These are phyloP conservation scores for Fulmarus glacialis DNA, from an alignment of 2,113 vertebrate genomes.

Conservation along the genomic window DNA sequence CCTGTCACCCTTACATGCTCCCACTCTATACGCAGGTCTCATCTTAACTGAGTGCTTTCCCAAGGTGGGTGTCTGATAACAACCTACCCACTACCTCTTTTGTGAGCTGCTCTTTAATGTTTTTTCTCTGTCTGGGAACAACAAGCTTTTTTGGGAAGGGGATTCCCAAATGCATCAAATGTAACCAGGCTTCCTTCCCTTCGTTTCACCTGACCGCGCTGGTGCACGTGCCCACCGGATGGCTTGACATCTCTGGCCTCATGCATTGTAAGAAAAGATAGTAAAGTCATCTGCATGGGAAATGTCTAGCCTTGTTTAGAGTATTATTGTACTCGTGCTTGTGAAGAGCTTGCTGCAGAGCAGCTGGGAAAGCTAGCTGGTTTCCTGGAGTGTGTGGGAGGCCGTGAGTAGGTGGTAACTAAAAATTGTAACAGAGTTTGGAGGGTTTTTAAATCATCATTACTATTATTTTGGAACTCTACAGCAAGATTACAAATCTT, in stretches of 20 bases:
- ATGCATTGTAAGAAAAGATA: background rate
- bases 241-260: background rate
- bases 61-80: background rate
- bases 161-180: background rate
- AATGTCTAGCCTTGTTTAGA: background rate
- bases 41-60: background rate
- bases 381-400: conserved; percentile 6
- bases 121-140: background rate
- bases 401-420: conserved; percentile 42
- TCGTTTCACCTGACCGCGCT: background rate
- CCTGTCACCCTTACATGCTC: background rate
- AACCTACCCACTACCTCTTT: background rate
- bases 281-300: background rate
- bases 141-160: background rate
- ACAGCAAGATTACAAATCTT: background rate
- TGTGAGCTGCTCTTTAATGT: background rate
- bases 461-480: background rate
- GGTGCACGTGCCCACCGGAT: fast-evolving
- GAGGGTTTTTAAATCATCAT: background rate
- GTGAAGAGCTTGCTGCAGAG: background rate
- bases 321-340: background rate
- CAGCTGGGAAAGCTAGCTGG: conserved; percentile 17
- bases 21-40: background rate
- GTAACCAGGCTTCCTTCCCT: background rate
- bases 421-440: background rate